Evolutionary conservation across 2,113 vertebrate genomes (phyloP).

Genomic region (Rhagologus leucostigma): DNA sequence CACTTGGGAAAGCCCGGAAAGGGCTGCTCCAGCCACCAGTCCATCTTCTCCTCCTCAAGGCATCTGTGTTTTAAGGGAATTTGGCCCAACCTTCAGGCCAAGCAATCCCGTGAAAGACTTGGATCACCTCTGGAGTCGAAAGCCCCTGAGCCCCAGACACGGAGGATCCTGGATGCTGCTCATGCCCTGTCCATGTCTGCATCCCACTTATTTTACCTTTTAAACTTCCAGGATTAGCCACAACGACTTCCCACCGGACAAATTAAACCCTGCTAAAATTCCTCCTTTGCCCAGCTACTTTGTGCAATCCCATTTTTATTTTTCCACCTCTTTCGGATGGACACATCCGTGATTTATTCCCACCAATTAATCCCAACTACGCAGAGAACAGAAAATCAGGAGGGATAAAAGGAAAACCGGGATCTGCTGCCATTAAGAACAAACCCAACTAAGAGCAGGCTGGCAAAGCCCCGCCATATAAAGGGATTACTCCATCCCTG

Average conservation of each 20-base stretch:
- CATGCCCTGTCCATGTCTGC: not conserved
- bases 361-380: not conserved
- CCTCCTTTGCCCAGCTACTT: not conserved
- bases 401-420: not conserved
- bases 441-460: not conserved
- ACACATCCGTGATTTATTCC: not conserved
- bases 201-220: not conserved
- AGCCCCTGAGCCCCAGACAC: rapidly evolving
- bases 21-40: not conserved
- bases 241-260: not conserved
- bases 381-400: not conserved
- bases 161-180: not conserved
- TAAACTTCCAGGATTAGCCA: not conserved
- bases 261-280: not conserved
- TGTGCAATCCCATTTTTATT: not conserved
- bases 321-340: not conserved
- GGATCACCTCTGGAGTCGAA: not conserved
- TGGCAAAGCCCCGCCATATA: not conserved
- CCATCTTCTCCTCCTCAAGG: not conserved
- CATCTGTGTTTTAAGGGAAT: not conserved
- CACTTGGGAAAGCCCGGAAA: not conserved
- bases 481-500: conserved; percentile 36
- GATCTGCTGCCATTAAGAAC: not conserved
- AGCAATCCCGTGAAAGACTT: not conserved
- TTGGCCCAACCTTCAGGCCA: not conserved